A percentile compares a stretch with the other conserved stretches of the same genome.
Evolutionary conservation across 2,888 invertebrate species (phyloP).

Genomic region (Drosophila conformis): DNA sequence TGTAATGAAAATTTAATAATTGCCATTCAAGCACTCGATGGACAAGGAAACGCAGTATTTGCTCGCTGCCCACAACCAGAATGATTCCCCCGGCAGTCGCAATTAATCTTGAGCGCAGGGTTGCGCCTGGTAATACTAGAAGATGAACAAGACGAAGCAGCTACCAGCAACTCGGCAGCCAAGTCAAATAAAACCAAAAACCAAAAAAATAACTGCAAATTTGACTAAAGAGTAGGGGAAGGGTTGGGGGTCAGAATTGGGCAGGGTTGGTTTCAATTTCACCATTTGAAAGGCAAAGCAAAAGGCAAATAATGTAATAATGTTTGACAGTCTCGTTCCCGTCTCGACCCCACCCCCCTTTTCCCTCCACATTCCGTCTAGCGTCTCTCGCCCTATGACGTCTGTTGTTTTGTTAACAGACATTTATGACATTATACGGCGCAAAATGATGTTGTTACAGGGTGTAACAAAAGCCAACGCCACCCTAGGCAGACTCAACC

Average conservation of each 20-base stretch:
- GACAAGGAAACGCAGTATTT: constrained; percentile 16
- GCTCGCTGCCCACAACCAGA: constrained; percentile 4
- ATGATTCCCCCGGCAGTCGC: constrained; percentile 41
- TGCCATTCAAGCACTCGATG: constrained; percentile 68
- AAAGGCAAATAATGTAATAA: constrained; percentile 80
- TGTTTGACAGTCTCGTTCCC: constrained; percentile 69
- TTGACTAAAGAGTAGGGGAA: constrained; percentile 27
- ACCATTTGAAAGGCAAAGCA: constrained; percentile 64
- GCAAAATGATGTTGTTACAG: constrained; percentile 81
- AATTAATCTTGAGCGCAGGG: constrained; percentile 70
- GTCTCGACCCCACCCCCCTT: constrained; percentile 1
- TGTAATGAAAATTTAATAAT: constrained; percentile 84
- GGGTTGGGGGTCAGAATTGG: constrained; percentile 20
- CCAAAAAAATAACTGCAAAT: constrained; percentile 41
- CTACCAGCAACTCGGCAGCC: constrained; percentile 45
- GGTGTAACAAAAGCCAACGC: constrained; percentile 57
- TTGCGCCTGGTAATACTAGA: constrained; percentile 54
- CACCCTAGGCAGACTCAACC: constrained; percentile 55
- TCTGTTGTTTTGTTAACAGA: constrained; percentile 77
- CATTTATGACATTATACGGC: constrained; percentile 79
- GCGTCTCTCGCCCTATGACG: constrained; percentile 39
- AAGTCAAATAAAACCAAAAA: constrained; percentile 54
- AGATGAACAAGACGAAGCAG: constrained; percentile 41
- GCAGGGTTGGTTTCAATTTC: constrained; percentile 84
- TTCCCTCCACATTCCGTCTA: not conserved